These are phyloP conservation scores for Mastomys natalensis DNA, from an alignment of 2,113 vertebrate genomes.

Conservation along the genomic window DNA sequence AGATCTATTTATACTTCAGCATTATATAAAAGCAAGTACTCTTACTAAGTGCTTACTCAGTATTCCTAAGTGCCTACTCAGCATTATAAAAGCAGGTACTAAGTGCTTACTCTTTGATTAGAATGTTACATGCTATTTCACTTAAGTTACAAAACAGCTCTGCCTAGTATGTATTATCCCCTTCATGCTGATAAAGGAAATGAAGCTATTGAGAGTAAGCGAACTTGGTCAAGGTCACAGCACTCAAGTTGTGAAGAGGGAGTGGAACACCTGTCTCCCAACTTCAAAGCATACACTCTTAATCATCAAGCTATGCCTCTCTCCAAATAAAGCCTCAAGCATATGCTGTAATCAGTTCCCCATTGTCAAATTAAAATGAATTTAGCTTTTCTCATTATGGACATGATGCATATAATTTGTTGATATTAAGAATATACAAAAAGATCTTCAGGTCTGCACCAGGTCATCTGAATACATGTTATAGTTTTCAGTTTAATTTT, in stretches of 20 bases:
- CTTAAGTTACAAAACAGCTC: slow-evolving; percentile 49
- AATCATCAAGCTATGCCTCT: slow-evolving; percentile 13
- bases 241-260: slow-evolving; percentile 61
- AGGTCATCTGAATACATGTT: not conserved
- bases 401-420: slow-evolving; percentile 34
- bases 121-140: slow-evolving; percentile 67
- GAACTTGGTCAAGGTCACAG: slow-evolving; percentile 70
- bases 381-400: slow-evolving; percentile 69
- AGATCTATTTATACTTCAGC: slow-evolving; percentile 66
- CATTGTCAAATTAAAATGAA: slow-evolving; percentile 78
- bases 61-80: not conserved
- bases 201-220: slow-evolving; percentile 38
- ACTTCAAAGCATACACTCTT: slow-evolving; percentile 64
- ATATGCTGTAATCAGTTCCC: slow-evolving; percentile 73
- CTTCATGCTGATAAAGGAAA: slow-evolving; percentile 53
- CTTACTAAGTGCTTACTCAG: slow-evolving; percentile 33
- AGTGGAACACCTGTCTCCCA: slow-evolving; percentile 68
- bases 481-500: not conserved
- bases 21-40: slow-evolving; percentile 58
- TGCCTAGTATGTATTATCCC: slow-evolving; percentile 6
- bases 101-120: slow-evolving; percentile 62
- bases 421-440: slow-evolving; percentile 63
- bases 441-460: not conserved
- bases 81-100: slow-evolving; percentile 49
- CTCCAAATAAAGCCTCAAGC: slow-evolving; percentile 33